Evolutionary conservation across 2,113 vertebrate genomes (phyloP), one percentile per base, ranked within the genome.

Genomic region (Austrofundulus limnaeus): DNA sequence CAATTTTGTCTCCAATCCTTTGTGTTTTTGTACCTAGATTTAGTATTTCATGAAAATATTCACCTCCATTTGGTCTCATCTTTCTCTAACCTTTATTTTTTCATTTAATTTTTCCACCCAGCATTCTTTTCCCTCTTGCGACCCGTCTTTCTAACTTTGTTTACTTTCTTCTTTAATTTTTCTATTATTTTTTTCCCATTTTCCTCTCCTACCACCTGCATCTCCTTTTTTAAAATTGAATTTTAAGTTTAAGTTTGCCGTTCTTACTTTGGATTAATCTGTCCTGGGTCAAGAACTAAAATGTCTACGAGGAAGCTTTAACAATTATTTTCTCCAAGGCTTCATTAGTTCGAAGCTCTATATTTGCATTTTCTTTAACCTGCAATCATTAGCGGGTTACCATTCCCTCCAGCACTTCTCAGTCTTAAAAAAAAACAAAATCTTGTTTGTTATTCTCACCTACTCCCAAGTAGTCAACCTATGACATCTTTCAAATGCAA

Each of bases 401-500:
- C 4, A 4, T 43, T 17, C 37, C 39, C 34, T 2, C 8, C 9
- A 45, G 39, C 48, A 52, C 31, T 46, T 47, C 17, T 43, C 10
- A 47, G 51, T 63, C 23, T 47, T 56, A 38, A 56, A 8, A 47
- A 72, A 54, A 34, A 34, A 34, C 6, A 34, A 5, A 34, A 34
- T 10, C 4, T 56, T 34, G 23, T 64, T 78, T 66, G 38, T 45
- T n/a, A 72, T 71, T 46, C 21, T 6, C 1, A 1, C 20, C 15
- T 31, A 52, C 15, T 59, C 46, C 28, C 11, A 13, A 65, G 17
- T 31, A 77, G 59, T 61, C 39, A 56, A 75, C 57, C 47, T 37
- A n/a, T 45, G 47, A 53, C 69, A 72, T 41, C 25, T 47, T 74
- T 81, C 34, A 51, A 37, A 58, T 77, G 51, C 42, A 75, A 70